phyloP scores from a whole-genome alignment of 2,113 vertebrate genomes.

The Zootoca vivipara region DNA sequence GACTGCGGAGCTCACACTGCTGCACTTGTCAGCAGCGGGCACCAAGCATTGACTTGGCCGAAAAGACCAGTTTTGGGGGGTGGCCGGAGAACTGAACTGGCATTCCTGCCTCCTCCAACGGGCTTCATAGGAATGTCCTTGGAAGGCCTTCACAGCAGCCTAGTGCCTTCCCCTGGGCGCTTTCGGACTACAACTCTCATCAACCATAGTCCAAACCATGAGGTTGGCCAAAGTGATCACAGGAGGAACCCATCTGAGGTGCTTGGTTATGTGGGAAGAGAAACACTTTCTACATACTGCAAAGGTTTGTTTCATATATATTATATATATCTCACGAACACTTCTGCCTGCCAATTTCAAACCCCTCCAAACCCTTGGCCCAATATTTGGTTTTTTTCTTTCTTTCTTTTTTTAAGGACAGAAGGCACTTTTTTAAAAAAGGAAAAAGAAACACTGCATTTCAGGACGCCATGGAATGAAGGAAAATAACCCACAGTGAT shows the following conservation, averaged over 20 bases:
- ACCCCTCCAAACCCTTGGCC: slow-evolving; percentile 17
- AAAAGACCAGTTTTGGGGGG: not conserved
- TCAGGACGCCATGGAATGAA: slow-evolving; percentile 27
- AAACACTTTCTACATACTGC: slow-evolving; percentile 50
- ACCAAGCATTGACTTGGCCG: not conserved
- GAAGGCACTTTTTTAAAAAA: slow-evolving; percentile 77
- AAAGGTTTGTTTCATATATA: slow-evolving; percentile 42
- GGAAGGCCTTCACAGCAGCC: not conserved
- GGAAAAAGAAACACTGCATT: slow-evolving; percentile 62
- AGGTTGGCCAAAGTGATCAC: not conserved
- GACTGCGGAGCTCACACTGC: not conserved
- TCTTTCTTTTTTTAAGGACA: slow-evolving; percentile 60
- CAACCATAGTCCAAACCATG: no score
- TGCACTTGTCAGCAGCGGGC: not conserved
- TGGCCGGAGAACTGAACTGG: no score
- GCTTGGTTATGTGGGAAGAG: slow-evolving; percentile 47
- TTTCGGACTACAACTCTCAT: no score
- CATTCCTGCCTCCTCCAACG: no score
- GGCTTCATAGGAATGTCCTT: not conserved
- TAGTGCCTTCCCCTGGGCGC: no score
- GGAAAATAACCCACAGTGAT: not conserved
- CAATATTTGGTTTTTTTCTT: slow-evolving; percentile 76
- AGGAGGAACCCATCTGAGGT: not conserved
- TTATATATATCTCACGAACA: slow-evolving; percentile 63
- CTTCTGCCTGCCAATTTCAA: slow-evolving; percentile 78